These are phyloP conservation scores for Sminthurinus signatus DNA, from an alignment of 1,140 invertebrate species.

Conservation along the genomic window DNA sequence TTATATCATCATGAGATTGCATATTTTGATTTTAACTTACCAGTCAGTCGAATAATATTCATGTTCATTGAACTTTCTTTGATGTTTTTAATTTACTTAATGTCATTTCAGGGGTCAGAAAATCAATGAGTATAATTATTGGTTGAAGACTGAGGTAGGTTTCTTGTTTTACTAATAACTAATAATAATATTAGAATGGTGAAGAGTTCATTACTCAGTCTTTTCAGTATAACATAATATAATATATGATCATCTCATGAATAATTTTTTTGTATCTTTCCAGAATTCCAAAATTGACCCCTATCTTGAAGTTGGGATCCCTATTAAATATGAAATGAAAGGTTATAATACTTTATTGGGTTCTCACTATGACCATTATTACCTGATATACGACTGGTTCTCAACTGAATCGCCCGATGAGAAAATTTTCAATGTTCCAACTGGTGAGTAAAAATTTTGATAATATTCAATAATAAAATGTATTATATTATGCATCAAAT, in stretches of 20 bases:
- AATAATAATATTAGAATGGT: too few species aligned
- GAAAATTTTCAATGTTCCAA: slow-evolving; percentile 61
- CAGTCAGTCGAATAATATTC: too few species aligned
- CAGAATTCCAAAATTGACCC: slow-evolving; percentile 31
- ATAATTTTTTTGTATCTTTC: not conserved
- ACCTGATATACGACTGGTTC: slow-evolving; percentile 73
- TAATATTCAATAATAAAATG: too few species aligned
- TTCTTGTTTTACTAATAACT: too few species aligned
- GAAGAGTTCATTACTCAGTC: too few species aligned
- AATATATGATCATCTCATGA: not conserved
- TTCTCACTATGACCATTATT: slow-evolving; percentile 94
- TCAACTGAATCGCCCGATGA: slow-evolving; percentile 58
- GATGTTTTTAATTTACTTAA: too few species aligned
- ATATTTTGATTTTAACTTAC: too few species aligned
- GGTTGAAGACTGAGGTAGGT: slow-evolving; percentile 63
- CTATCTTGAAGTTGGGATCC: slow-evolving; percentile 41
- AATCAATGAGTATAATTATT: slow-evolving; percentile 79
- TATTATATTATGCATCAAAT: too few species aligned
- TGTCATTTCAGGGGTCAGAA: slow-evolving; percentile 75
- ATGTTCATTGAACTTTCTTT: too few species aligned
- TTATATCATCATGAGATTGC: too few species aligned
- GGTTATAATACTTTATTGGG: slow-evolving; percentile 81
- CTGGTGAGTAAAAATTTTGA: slow-evolving; percentile 51
- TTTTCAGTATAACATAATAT: not conserved
- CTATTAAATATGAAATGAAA: slow-evolving; percentile 54